Percentiles rank a stretch among this genome's conserved stretches.
Conservation (phyloP, 2,888 invertebrate genomes). For the Beris morrisii region DNA sequence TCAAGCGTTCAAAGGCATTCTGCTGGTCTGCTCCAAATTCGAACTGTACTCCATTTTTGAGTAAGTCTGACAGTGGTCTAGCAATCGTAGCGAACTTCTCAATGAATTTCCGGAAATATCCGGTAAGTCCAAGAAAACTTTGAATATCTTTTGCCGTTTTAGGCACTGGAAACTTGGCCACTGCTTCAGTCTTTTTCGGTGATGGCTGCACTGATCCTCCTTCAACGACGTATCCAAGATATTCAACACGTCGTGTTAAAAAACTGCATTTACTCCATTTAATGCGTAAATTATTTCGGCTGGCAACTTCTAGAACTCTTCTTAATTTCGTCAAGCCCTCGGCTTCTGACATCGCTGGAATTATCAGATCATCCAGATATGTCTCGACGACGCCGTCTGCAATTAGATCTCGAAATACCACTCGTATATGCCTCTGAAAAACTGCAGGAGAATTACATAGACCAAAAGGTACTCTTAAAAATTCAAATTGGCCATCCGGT, state of each 20-base stretch:
- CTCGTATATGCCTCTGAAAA: slow-evolving; percentile 43
- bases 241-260: slow-evolving; percentile 36
- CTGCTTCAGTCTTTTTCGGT: slow-evolving; percentile 43
- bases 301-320: not conserved
- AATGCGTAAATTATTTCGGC: slow-evolving; percentile 34
- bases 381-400: slow-evolving; percentile 23
- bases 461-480: slow-evolving; percentile 50
- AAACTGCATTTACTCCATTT: slow-evolving; percentile 40
- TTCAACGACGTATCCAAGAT: slow-evolving; percentile 45
- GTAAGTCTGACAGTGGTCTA: slow-evolving; percentile 45
- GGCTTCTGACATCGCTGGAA: slow-evolving; percentile 21
- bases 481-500: slow-evolving; percentile 50
- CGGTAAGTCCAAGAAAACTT: slow-evolving; percentile 47
- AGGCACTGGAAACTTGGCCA: slow-evolving; percentile 44
- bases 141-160: slow-evolving; percentile 43
- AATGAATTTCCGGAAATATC: slow-evolving; percentile 50
- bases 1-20: slow-evolving; percentile 32
- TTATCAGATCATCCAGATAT: slow-evolving; percentile 35
- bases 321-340: slow-evolving; percentile 21
- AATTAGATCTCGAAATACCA: slow-evolving; percentile 30
- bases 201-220: slow-evolving; percentile 42
- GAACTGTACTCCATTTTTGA: slow-evolving; percentile 32
- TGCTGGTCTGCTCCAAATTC: slow-evolving; percentile 43
- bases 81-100: slow-evolving; percentile 45
- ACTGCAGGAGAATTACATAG: slow-evolving; percentile 48